Base-by-base conservation (phyloP, 2,888 invertebrate genomes). In the Adelphocoris suturalis region DNA sequence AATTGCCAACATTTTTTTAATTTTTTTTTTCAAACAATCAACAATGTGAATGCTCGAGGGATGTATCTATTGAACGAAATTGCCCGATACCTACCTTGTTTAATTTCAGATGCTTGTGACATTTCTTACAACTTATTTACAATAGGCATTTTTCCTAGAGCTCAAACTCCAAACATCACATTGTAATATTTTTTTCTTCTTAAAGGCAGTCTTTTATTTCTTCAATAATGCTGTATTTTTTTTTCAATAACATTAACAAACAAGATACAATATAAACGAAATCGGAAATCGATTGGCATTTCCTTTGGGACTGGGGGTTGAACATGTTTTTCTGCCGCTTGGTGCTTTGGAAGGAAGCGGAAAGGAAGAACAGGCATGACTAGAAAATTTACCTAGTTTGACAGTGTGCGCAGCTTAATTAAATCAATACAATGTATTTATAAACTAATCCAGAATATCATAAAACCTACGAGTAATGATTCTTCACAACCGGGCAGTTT, bases 1-100 rank as follows among this genome's bases (percentile, higher is more conserved):
- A 86, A 86, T 86, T 86, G 86, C 76, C 86, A 86, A 86, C 86
- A 86, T 86, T 86, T 47, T 86, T 37, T 37, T 37, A n/a, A n/a
- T 37, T 37, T 7, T 37, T 37, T 37, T 86, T 23, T 85, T 48
- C 12, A 85, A 86, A 86, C 86, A 48, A 86, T 75, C 27, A 86
- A 86, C 86, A 86, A 75, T 48, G 48, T 75, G 76, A 37, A 47
- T 9, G 68, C 19, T 52, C 52, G 48, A 23, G 76, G 48, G 76
- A 37, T 80, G 68, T 37, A 87, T 46, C 13, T 19, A n/a, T 23
- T 78, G 19, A 78, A 52, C 27, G 75, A 28, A 85, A 75, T 86
- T 52, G 88, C 80, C 7, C 37, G 37, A 37, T 37, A 37, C 37
- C 37, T 55, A 88, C 78, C 78, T 76, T 55, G 88, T 27, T 78